Percentiles rank a stretch among this genome's conserved stretches.
These are phyloP conservation scores for Archegozetes longisetosus DNA, from an alignment of 1,140 invertebrate genomes.

Conservation along the genomic window DNA sequence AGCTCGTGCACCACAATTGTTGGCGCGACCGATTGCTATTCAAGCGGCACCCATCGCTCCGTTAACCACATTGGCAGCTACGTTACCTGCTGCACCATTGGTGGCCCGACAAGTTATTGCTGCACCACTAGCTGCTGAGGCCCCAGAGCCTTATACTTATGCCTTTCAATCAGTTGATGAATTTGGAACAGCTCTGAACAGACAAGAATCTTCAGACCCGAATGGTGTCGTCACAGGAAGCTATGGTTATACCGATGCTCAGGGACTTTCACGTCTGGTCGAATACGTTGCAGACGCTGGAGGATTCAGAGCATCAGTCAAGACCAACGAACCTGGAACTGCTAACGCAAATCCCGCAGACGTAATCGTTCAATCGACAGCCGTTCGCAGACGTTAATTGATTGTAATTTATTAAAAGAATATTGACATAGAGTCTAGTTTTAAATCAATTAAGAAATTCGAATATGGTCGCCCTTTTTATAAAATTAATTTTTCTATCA, in stretches of 20 bases:
- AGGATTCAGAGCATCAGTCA: conserved; percentile 13
- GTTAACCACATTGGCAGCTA: too few species aligned
- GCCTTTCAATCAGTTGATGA: conserved; percentile 7
- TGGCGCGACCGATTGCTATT: neutral
- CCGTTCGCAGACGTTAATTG: neutral
- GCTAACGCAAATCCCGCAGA: conserved; percentile 19
- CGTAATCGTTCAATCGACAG: conserved; percentile 16
- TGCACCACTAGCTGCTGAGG: neutral
- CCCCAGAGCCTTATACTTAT: neutral
- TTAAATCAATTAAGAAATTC: too few species aligned
- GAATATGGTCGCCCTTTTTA: too few species aligned
- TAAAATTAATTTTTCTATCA: too few species aligned
- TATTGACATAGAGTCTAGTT: too few species aligned
- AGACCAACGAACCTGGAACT: conserved; percentile 21
- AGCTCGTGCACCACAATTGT: too few species aligned
- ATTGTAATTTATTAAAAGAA: neutral
- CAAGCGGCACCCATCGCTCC: neutral
- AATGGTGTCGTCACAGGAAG: conserved; percentile 15
- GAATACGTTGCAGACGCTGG: conserved; percentile 18
- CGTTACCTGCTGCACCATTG: too few species aligned
- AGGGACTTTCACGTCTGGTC: conserved; percentile 15
- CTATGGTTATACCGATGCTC: conserved; percentile 12
- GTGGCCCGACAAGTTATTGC: neutral
- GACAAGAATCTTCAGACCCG: conserved; percentile 15
- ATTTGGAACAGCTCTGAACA: neutral